Evolutionary conservation across 2,113 vertebrate species (phyloP).

Genomic region (Rhinopithecus roxellana): DNA sequence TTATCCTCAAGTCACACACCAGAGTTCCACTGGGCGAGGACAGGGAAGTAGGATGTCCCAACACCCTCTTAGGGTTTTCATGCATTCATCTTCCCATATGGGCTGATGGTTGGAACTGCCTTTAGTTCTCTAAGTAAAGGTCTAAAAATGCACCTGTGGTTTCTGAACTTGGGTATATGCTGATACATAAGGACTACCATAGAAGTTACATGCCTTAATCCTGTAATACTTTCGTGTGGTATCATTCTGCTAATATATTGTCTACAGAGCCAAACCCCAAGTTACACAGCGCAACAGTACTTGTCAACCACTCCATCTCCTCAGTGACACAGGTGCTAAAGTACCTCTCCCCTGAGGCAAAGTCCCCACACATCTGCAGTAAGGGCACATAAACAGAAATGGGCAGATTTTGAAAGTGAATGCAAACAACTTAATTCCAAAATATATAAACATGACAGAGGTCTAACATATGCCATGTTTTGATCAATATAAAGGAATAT

Average conservation of each 20-base stretch:
- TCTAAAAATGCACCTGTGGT: background rate
- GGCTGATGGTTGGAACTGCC: background rate
- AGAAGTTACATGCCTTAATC: background rate
- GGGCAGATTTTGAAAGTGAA: slow-evolving; percentile 7
- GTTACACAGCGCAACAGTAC: background rate
- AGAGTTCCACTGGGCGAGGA: background rate
- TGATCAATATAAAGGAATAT: slow-evolving; percentile 36
- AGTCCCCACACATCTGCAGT: background rate
- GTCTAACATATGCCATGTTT: slow-evolving; percentile 15
- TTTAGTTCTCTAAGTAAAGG: background rate
- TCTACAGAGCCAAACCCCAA: slow-evolving; percentile 24
- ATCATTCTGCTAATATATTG: slow-evolving; percentile 23
- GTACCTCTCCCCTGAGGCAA: background rate
- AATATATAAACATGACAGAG: slow-evolving; percentile 41
- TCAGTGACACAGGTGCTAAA: background rate
- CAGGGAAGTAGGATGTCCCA: background rate
- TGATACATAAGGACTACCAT: background rate
- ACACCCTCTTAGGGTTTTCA: background rate
- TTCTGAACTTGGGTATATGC: background rate
- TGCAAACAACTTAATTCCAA: slow-evolving; percentile 42
- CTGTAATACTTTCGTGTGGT: slow-evolving; percentile 28
- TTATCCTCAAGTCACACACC: background rate
- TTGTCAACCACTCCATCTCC: background rate
- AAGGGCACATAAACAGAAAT: slow-evolving; percentile 19
- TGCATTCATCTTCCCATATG: background rate